phyloP scores from a whole-genome alignment of 1,140 invertebrate genomes.

The Protaetia brevitarsis region DNA sequence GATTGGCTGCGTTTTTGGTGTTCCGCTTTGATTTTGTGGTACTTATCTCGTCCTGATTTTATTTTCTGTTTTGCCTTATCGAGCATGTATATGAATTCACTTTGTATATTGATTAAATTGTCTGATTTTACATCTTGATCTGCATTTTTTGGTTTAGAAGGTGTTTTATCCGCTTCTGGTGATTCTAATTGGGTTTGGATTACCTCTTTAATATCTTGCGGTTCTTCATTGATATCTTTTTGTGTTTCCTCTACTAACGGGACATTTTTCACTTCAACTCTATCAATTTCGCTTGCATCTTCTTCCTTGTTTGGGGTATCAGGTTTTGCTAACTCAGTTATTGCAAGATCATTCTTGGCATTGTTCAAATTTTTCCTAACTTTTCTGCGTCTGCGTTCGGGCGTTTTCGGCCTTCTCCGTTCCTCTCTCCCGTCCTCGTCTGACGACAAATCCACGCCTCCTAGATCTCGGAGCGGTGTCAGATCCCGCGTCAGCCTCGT shows the following conservation, averaged over 20 bases:
- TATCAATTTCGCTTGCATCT: background rate
- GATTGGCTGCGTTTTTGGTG: conserved; percentile 50
- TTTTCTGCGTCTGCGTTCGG: conserved; percentile 32
- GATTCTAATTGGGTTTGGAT: background rate
- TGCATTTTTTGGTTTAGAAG: too few species aligned
- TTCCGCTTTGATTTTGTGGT: conserved; percentile 36
- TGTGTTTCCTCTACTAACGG: background rate
- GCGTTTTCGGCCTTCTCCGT: conserved; percentile 33
- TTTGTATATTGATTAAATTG: conserved; percentile 38
- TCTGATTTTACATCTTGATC: conserved; percentile 33
- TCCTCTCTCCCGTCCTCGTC: conserved; percentile 30
- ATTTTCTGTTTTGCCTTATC: conserved; percentile 41
- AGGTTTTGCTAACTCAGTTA: background rate
- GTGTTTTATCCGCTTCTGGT: background rate
- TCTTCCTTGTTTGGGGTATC: background rate
- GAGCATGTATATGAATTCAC: conserved; percentile 35
- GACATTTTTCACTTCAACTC: too few species aligned
- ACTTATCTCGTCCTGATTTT: conserved; percentile 33
- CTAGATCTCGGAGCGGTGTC: conserved; percentile 38
- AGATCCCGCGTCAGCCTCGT: conserved; percentile 35
- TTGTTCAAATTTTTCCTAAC: conserved; percentile 25
- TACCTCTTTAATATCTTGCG: too few species aligned
- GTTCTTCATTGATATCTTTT: background rate
- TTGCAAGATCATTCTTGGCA: background rate
- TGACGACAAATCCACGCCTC: conserved; percentile 25